phyloP scores from a whole-genome alignment of 1,140 invertebrate genomes.

The Pomacea maculata region DNA sequence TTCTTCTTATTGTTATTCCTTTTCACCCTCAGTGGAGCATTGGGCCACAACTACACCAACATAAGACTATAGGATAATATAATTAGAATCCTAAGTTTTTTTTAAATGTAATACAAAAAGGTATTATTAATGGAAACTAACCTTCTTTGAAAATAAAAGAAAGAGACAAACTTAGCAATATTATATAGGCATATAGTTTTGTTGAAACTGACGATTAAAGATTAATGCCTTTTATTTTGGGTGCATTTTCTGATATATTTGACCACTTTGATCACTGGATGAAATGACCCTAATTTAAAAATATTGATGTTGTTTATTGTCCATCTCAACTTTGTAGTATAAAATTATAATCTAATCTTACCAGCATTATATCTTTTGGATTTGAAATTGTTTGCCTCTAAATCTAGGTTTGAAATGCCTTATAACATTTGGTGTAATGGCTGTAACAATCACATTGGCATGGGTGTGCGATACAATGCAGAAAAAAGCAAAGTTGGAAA shows the following conservation, averaged over 20 bases:
- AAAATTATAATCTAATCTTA: neutral
- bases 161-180: no score
- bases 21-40: neutral
- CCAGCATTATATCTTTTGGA: neutral
- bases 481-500: conserved; percentile 99
- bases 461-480: conserved; percentile 98
- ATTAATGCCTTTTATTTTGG: no score
- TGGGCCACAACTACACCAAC: no score
- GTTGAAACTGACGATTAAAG: no score
- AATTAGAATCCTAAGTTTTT: no score
- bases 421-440: conserved; percentile 99
- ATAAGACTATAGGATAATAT: no score
- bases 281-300: neutral
- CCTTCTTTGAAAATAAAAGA: no score
- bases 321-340: neutral
- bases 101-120: no score
- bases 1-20: neutral
- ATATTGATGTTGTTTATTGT: neutral
- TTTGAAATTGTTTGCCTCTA: conserved; percentile 23
- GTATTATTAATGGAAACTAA: no score
- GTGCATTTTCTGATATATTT: neutral
- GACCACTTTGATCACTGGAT: neutral
- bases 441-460: conserved; percentile 97
- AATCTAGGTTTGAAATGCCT: conserved; percentile 95
- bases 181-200: no score